Evolutionary conservation across 2,888 invertebrate species (phyloP), one percentile per base, ranked within the genome.

Genomic region (Nesidiocoris tenuis): DNA sequence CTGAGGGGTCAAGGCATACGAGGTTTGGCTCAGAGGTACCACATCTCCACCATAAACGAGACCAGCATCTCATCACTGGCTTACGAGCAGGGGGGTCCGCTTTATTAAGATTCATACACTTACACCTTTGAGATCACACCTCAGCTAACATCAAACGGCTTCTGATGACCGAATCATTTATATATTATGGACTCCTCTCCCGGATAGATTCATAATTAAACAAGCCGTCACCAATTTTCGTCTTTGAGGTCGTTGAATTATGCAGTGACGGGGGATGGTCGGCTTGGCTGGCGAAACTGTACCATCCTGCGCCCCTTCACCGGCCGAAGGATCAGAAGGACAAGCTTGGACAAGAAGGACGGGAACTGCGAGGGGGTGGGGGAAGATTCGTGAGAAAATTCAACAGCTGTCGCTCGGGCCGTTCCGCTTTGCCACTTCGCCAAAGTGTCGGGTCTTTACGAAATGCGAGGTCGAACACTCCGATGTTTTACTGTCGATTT

Each of bases 61-160:
- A n/a, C n/a, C n/a, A n/a, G n/a, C n/a, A n/a, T n/a, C n/a, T n/a
- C n/a, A n/a, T n/a, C n/a, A n/a, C n/a, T n/a, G 70, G 72, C 72
- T 39, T 72, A 19, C 61, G 39, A n/a, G 61, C 19, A 61, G 54
- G 39, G 61, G 19, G 23, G 17, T 23, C 57, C 9, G n/a, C 70
- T 70, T 59, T 70, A 72, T 72, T 72, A 72, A 72, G 72, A 72
- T 72, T 72, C 72, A 72, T 72, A 72, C 72, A 22, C 61, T 72
- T 72, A 72, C 72, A 72, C 72, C 72, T 72, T 72, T 72, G 72
- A 72, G 72, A 72, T 70, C 54, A 72, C 72, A 72, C 72, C 61
- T 61, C 72, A 72, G 63, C 61, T 39, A 12, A 72, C 72, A 72
- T 72, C 72, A 72, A 72, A 72, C 61, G 63, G 39, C 54, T 16